Evolutionary conservation across 1,140 invertebrate genomes (phyloP), one percentile per base, ranked within the genome.

Genomic region (Diorhabda carinulata): DNA sequence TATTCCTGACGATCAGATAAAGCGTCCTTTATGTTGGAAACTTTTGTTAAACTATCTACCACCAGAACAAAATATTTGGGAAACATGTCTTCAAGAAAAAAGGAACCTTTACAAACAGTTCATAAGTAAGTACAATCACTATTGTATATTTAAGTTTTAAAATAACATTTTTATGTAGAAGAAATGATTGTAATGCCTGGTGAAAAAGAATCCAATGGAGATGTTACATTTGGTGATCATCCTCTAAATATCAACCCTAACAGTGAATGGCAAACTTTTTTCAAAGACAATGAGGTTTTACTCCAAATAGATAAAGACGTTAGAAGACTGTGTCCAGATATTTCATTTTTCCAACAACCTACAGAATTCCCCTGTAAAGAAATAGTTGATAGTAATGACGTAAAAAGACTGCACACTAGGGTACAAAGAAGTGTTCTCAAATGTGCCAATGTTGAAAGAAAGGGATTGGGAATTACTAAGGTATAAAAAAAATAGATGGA

Each of bases 241-340:
- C 96, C 96, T 3, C 81, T 98, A n/a, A 98, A 93, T 82, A 89
- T 92, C 40, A 95, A 94, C 79, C 96, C 96, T 3, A 91, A 95
- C 70, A 97, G 95, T 77, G 90, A 94, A 67, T 99, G 97, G 97
- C 91, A 92, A 70, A 90, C 88, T 0, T 96, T 90, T 81, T 99
- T 98, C 80, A 96, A 94, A 82, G 96, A 99, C 79, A 98, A 98
- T 82, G 96, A 99, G 84, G 93, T 96, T 71, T 81, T 99, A 6
- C 81, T 96, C 64, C 96, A 99, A 86, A 98, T 99, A 77, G 96
- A 98, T 81, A 98, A 98, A 82, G 97, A 99, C 84, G 96, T 98
- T 25, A 87, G 95, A 72, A 87, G 97, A 40, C 79, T 99, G 0
- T 98, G 94, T 84, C 96, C 97, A 61, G 96, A 98, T 80, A 95